Evolutionary conservation across 2,888 invertebrate species (phyloP), one percentile per base, ranked within the genome.

Genomic region (Synanthedon formicaeformis): DNA sequence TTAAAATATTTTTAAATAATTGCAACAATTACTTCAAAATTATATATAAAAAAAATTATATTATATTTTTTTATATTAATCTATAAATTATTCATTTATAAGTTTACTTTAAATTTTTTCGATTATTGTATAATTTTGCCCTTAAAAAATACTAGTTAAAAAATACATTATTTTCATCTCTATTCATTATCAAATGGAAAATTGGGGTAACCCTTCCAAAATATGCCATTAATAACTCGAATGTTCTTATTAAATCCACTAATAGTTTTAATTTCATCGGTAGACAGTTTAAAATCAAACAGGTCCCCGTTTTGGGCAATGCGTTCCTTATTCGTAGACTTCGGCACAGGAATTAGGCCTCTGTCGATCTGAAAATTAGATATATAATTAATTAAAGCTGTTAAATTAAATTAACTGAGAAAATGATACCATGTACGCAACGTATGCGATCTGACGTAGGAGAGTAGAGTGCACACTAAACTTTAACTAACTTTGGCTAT

Each of bases 341-440:
- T 92, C 0, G 92, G 91, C 12, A 92, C 90, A 0, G 91, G 91
- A 11, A 90, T 78, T 0, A 88, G 72, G 0, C 89, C 90, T 52
- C 89, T 73, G 50, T 91, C 89, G 23, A 91, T 66, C 90, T 90
- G 69, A 3, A 69, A 71, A 53, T 49, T 18, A 16, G 45, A 57
- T 41, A 55, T 40, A 50, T 23, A 51, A 27, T 27, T 2, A 14
- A 23, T 23, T 23, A 23, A 23, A 23, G 23, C 23, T 5, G 23
- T 4, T 23, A 4, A 18, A 18, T 18, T 18, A 18, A 18, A 18
- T 18, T 18, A 18, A 18, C 4, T 4, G 18, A 23, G 4, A 23
- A 23, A 23, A 23, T 23, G 18, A 4, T 23, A 4, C 4, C 18
- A 23, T 3, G 18, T 23, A 23, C 18, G 18, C 18, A 23, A 23